Evolutionary conservation across 2,888 invertebrate species (phyloP), one percentile per base, ranked within the genome.

Genomic region (Drosophila borborema): DNA sequence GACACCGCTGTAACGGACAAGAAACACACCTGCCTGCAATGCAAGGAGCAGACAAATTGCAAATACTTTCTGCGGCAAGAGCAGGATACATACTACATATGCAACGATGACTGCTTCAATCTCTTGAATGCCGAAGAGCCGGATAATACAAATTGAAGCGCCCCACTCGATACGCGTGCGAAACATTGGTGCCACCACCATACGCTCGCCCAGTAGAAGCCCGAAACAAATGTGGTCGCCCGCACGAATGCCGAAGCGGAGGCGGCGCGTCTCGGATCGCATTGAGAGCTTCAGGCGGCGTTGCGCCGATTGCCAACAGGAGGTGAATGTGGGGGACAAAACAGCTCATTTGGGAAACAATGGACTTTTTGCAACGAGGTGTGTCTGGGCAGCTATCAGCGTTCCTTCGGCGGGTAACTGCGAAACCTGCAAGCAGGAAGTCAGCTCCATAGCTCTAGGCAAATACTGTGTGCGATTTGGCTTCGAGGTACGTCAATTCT

Each of bases 401-500:
- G 95, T 73, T 94, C 95, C 76, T 95, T 96, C 61, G 97, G 96
- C 0, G 94, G 96, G n/a, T 0, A 94, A 95, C 78, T 99, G 98
- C 92, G 95, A 97, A 10, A 96, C 96, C 82, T 99, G 99, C 91
- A 95, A 96, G 66, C 95, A 95, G 38, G 93, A 94, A 6, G 98
- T 99, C 0, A 95, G 96, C 59, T 95, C 96, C 54, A 95, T 95
- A 3, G 97, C 97, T 77, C 94, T 98, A 87, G 98, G 98, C 18
- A 98, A 98, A 91, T 98, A 98, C 91, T 98, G 98, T 90, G 97
- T 98, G 0, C 94, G 98, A 59, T 98, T 98, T 92, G 98, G 98
- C 0, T 97, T 97, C 76, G 97, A 98, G 89, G 96, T 98, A 56
- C 95, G 97, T 16, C 98, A 98, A 92, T 99, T 99, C 93, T 99